These are phyloP conservation scores for Telmatochromis bifrenatus DNA, from an alignment of 2,113 vertebrate species.

Conservation along the genomic window DNA sequence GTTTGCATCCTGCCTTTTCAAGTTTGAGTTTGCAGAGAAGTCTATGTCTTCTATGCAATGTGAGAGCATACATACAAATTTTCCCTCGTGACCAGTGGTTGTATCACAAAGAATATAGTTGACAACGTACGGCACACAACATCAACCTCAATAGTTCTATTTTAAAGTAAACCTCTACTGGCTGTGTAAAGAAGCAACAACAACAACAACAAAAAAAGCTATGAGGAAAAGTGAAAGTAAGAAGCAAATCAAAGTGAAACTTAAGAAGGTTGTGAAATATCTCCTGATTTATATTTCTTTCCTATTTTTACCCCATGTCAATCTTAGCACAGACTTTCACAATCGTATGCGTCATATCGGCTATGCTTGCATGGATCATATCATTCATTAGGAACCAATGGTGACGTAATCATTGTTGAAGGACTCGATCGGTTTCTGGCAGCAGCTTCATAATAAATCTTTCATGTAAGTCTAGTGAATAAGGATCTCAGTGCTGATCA, in stretches of 20 bases:
- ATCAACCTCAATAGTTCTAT: neutral
- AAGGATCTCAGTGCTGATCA: neutral
- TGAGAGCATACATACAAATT: neutral
- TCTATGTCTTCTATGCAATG: neutral
- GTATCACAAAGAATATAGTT: neutral
- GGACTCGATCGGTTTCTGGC: neutral
- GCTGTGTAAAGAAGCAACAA: neutral
- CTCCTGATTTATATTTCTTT: neutral
- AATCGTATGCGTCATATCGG: neutral
- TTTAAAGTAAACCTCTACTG: neutral
- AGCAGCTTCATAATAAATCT: neutral
- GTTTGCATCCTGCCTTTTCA: neutral
- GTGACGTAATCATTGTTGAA: neutral
- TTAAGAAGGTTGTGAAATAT: neutral
- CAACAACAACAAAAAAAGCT: neutral
- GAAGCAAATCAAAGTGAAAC: neutral
- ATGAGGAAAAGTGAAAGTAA: neutral
- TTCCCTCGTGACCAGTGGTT: neutral
- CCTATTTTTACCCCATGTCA: neutral
- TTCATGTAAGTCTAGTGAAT: neutral
- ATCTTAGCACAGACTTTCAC: neutral
- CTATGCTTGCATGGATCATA: neutral
- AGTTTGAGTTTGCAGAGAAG: neutral
- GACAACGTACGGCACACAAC: neutral
- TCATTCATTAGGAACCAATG: neutral